These are phyloP conservation scores for Ctenosaura bakeri DNA, from an alignment of 2,797 vertebrate species.

Conservation along the genomic window DNA sequence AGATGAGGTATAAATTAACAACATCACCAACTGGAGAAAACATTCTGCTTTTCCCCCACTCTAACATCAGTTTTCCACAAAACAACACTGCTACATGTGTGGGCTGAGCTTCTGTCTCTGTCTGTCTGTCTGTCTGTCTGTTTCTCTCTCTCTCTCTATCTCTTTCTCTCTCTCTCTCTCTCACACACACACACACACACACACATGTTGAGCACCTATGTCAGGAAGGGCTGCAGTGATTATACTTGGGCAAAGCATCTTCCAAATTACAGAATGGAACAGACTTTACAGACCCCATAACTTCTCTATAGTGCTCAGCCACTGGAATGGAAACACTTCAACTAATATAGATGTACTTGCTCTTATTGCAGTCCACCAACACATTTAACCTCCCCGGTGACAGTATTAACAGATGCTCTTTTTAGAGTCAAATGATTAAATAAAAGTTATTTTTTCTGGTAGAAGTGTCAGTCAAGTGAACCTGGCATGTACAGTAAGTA, in stretches of 20 bases:
- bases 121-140: too few species aligned
- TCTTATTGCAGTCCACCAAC: not conserved
- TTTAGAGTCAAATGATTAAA: constrained; percentile 32
- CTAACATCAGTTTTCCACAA: not conserved
- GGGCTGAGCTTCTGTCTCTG: not conserved
- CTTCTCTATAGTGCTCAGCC: not conserved
- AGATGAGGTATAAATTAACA: too few species aligned
- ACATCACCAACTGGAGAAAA: too few species aligned
- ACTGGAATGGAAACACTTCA: not conserved
- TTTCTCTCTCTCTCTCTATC: too few species aligned
- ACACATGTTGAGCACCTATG: not conserved
- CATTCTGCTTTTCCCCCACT: too few species aligned
- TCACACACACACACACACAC: not conserved
- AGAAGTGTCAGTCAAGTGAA: constrained; percentile 41
- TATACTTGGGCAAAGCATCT: not conserved
- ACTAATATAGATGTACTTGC: not conserved
- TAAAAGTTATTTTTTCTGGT: not conserved
- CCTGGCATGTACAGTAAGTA: not conserved
- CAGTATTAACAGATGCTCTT: constrained; percentile 22
- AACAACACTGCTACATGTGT: not conserved
- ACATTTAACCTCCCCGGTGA: not conserved
- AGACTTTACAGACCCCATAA: not conserved
- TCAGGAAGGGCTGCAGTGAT: not conserved
- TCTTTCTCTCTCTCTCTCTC: too few species aligned
- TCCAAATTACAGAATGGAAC: not conserved